Percentiles rank a stretch among this genome's conserved stretches.
Conservation (phyloP, 2,888 invertebrate species). For the Bedellia somnulentella region DNA sequence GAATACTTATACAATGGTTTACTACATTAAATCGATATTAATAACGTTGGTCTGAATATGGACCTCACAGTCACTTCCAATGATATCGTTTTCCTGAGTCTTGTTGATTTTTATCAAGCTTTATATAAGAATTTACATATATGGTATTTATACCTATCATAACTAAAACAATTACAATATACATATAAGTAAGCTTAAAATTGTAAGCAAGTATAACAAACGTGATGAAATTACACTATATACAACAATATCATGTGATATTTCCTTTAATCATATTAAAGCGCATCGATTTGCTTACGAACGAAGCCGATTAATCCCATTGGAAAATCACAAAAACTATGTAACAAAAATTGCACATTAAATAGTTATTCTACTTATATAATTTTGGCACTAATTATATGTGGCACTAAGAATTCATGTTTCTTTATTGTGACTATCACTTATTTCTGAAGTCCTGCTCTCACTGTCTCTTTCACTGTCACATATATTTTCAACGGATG, state of each 20-base stretch:
- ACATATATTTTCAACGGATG: slow-evolving; percentile 24
- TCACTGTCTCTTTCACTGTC: slow-evolving; percentile 53
- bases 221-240: slow-evolving; percentile 17
- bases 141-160: too few species aligned
- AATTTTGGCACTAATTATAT: slow-evolving; percentile 68
- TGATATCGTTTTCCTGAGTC: slow-evolving; percentile 1
- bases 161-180: too few species aligned
- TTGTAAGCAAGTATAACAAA: slow-evolving; percentile 53
- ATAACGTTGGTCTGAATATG: slow-evolving; percentile 32
- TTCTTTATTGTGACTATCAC: slow-evolving; percentile 44
- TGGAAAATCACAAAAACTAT: slow-evolving; percentile 44
- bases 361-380: slow-evolving; percentile 55
- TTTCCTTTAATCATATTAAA: slow-evolving; percentile 26
- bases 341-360: slow-evolving; percentile 57
- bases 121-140: too few species aligned
- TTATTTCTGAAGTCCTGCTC: slow-evolving; percentile 39
- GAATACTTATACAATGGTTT: slow-evolving; percentile 25
- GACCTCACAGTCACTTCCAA: slow-evolving; percentile 22
- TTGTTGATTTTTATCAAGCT: slow-evolving; percentile 1
- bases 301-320: slow-evolving; percentile 38
- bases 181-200: slow-evolving; percentile 44
- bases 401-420: slow-evolving; percentile 58
- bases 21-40: slow-evolving; percentile 58
- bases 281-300: slow-evolving; percentile 54
- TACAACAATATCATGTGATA: slow-evolving; percentile 18